Percentiles rank a stretch among this genome's conserved stretches.
Evolutionary conservation across 2,888 invertebrate species (phyloP).

Genomic region (Epinotia nisella): DNA sequence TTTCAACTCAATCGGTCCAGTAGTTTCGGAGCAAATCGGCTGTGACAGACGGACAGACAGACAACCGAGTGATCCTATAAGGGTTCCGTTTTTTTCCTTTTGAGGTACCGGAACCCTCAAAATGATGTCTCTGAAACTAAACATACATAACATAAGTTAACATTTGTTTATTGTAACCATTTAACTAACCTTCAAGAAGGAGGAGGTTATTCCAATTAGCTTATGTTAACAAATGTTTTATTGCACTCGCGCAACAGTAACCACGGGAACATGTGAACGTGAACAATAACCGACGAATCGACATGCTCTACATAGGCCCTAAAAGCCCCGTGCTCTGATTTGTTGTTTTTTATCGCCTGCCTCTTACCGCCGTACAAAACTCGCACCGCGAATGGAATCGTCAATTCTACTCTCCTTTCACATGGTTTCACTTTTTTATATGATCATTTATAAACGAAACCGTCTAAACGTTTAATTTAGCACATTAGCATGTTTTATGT

Average conservation of each 20-base stretch:
- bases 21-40: too few species aligned
- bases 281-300: conserved; percentile 42
- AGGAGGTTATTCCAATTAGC: too few species aligned
- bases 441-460: conserved; percentile 25
- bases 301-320: conserved; percentile 34
- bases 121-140: too few species aligned
- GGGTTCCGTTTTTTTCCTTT: too few species aligned
- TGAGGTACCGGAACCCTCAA: too few species aligned
- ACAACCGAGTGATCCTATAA: too few species aligned
- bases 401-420: conserved; percentile 34
- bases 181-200: not conserved
- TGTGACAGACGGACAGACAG: too few species aligned
- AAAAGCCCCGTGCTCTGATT: conserved; percentile 29
- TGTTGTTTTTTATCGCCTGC: conserved; percentile 29
- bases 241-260: not conserved
- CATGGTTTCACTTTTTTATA: conserved; percentile 40
- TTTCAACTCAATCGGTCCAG: too few species aligned
- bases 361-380: conserved; percentile 24
- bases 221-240: not conserved
- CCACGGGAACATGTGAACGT: conserved; percentile 29
- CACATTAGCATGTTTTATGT: conserved; percentile 14
- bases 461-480: conserved; percentile 20
- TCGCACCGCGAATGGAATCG: conserved; percentile 18
- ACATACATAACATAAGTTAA: too few species aligned
- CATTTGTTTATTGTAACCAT: not conserved